Evolutionary conservation across 2,113 vertebrate species (phyloP).

Genomic region (Passer montanus): DNA sequence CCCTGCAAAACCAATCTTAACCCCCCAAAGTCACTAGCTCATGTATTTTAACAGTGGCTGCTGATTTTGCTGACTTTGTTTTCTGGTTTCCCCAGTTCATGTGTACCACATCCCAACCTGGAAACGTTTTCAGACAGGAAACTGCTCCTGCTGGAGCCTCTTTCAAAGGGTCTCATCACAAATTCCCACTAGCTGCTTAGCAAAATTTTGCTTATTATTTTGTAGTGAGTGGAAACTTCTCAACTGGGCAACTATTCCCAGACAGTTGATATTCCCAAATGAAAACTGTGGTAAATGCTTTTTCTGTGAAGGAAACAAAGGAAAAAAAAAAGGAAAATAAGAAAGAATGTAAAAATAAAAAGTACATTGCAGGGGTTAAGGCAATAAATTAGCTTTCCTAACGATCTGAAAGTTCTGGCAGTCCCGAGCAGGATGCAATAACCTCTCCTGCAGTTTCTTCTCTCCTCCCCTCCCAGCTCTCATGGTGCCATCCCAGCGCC

Average conservation of each 20-base stretch:
- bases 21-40: background rate
- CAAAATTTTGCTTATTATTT: background rate
- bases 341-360: background rate
- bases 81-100: background rate
- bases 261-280: background rate
- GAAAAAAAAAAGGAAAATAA: background rate
- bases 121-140: background rate
- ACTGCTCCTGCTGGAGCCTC: background rate
- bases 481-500: background rate
- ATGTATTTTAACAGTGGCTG: background rate
- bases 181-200: background rate
- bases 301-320: background rate
- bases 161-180: background rate
- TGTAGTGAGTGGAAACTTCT: background rate
- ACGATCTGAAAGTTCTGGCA: background rate
- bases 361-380: background rate
- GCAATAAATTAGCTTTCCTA: background rate
- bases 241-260: background rate
- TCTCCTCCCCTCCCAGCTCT: background rate
- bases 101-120: background rate
- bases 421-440: background rate
- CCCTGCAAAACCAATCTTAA: background rate
- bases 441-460: background rate
- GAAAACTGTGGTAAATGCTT: background rate
- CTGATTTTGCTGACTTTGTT: background rate